Percentiles rank a stretch among this genome's conserved stretches.
These are phyloP conservation scores for Pygocentrus nattereri DNA, from an alignment of 2,797 vertebrate species.

Conservation along the genomic window DNA sequence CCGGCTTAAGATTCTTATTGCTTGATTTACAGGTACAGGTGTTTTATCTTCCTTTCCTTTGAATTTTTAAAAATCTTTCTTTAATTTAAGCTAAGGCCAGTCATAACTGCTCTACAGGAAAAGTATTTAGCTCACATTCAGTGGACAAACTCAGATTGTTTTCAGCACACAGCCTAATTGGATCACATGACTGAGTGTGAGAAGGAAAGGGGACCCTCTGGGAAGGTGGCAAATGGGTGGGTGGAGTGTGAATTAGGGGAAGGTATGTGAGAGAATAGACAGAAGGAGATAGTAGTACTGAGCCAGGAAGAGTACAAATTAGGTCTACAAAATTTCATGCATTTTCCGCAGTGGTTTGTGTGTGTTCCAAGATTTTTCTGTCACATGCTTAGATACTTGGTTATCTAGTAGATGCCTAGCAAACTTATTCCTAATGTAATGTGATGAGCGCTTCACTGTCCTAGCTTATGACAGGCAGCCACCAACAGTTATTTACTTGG, in stretches of 20 bases:
- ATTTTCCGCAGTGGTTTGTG: not conserved
- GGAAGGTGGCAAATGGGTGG: constrained; percentile 16
- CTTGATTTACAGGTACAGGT: not conserved
- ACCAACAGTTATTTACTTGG: no score
- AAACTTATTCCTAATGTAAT: no score
- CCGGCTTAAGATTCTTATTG: constrained; percentile 61
- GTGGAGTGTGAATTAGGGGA: constrained; percentile 24
- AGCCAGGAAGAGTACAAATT: not conserved
- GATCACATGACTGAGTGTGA: constrained; percentile 74
- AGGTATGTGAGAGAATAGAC: not conserved
- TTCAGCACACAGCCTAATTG: constrained; percentile 79
- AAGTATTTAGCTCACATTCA: constrained; percentile 74
- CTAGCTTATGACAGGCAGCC: no score
- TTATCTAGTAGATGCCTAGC: no score
- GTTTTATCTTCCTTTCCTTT: not conserved
- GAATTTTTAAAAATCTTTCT: not conserved
- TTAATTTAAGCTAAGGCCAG: not conserved
- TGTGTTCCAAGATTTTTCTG: not conserved
- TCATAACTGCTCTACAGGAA: constrained; percentile 62
- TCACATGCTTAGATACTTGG: not conserved
- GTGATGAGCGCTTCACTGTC: no score
- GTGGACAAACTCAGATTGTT: constrained; percentile 63
- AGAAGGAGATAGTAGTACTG: not conserved
- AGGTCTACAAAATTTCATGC: not conserved
- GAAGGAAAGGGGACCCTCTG: constrained; percentile 44